Percentiles rank a stretch among this genome's conserved stretches.
These are phyloP conservation scores for Rhimphoctona megacephalus DNA, from an alignment of 2,888 invertebrate genomes.

Conservation along the genomic window DNA sequence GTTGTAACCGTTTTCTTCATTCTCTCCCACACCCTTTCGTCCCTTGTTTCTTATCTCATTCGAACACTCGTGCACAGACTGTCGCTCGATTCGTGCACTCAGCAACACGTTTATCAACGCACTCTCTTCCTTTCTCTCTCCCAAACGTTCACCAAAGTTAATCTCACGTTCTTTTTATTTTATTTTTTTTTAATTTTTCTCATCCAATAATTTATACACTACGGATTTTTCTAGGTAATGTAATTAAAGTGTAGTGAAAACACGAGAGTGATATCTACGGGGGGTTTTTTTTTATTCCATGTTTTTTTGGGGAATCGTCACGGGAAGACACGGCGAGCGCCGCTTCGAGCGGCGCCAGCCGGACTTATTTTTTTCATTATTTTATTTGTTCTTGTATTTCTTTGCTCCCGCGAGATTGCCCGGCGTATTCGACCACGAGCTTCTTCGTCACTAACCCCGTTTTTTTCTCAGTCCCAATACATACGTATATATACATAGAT, in stretches of 20 bases:
- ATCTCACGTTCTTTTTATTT: conserved; percentile 14
- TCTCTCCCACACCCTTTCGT: conserved; percentile 35
- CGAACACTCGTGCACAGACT: conserved; percentile 35
- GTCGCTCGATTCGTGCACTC: conserved; percentile 51
- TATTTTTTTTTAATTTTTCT: conserved; percentile 10
- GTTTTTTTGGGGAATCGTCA: conserved; percentile 49
- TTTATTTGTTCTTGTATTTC: conserved; percentile 3
- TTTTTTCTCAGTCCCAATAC: conserved; percentile 62
- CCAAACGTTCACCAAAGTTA: conserved; percentile 49
- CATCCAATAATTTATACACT: conserved; percentile 60
- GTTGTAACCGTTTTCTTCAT: conserved; percentile 27
- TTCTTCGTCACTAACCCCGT: conserved; percentile 45
- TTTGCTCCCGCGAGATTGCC: conserved; percentile 58
- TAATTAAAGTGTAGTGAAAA: conserved; percentile 74
- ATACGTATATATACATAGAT: conserved; percentile 61
- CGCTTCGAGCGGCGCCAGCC: conserved; percentile 62
- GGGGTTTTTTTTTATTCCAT: conserved; percentile 29
- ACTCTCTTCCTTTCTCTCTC: conserved; percentile 42
- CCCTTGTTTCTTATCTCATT: conserved; percentile 24
- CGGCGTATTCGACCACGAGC: conserved; percentile 45
- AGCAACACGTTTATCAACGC: conserved; percentile 40
- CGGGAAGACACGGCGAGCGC: conserved; percentile 61
- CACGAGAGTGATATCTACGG: conserved; percentile 74
- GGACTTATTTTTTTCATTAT: conserved; percentile 42
- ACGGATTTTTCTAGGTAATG: conserved; percentile 64